Base-by-base conservation (phyloP, 1,140 invertebrate genomes). In the Aphelenchoides fujianensis region DNA sequence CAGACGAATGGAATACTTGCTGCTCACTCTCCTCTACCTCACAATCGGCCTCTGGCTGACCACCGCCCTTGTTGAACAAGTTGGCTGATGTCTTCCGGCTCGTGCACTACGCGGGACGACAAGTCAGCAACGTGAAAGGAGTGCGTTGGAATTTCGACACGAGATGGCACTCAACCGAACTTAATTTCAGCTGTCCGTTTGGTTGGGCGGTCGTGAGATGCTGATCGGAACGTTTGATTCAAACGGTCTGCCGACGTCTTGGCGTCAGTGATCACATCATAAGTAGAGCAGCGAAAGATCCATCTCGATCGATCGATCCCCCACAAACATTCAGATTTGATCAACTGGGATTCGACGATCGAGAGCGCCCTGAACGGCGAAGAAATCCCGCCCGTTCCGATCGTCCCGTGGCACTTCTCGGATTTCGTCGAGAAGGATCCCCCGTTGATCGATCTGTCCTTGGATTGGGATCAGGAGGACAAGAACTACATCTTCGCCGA, bases 1-100 rank as follows among this genome's bases (percentile, higher is more conserved):
- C n/a, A n/a, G n/a, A 36, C 68, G 81, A 41, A 82, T 83, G 80
- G 81, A 82, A 48, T 82, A 80, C 63, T 59, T 82, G 12, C 59
- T 79, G 7, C 76, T 78, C 32, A 82, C 80, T 1, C 68, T 82
- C 12, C 64, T 83, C 36, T 82, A 82, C 63, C 75, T 82, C 12
- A 82, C 80, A n/a, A 81, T 82, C 63, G 80, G 80, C 12, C 64
- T 82, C 19, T 82, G 80, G 80, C 67, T 82, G 23, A 82, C 80
- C 3, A 82, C 80, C 5, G 80, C 80, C 9, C 54, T 82, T 2
- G 80, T 82, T 31, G 80, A 82, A 41, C 80, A 82, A n/a, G 64
- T 54, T 82, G 12, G 80, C 79, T 2, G 80, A 82, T 64, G 78
- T 82, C 2, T 82, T 82, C 53, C 32, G 80, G 63, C 74, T 82